Percentiles rank a stretch among this genome's conserved stretches.
Conservation (phyloP, 30 jellyfish, hydroid and myxozoan species). For the Cassiopea andromeda region DNA sequence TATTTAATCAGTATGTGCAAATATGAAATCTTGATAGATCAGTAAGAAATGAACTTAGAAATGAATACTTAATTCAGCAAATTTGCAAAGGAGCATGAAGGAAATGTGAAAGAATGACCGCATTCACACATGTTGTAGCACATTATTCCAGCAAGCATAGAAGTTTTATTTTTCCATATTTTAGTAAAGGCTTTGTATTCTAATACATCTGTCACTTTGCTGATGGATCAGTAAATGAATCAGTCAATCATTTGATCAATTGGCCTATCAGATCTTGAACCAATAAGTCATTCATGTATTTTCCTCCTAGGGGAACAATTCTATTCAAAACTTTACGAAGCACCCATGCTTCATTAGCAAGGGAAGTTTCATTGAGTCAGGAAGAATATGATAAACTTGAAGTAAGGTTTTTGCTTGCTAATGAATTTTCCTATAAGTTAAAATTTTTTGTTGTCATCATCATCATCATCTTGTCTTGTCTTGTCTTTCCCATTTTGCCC, state of each 20-base stretch:
- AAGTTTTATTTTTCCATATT: not conserved
- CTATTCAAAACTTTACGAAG: conserved; percentile 71
- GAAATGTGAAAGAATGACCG: too few relatives aligned
- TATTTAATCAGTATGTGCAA: too few relatives aligned
- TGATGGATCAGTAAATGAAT: not conserved
- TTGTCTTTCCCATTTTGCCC: too few relatives aligned
- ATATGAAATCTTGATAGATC: too few relatives aligned
- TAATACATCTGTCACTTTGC: too few relatives aligned
- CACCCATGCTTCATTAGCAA: conserved; percentile 57
- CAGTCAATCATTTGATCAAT: not conserved
- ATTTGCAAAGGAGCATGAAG: too few relatives aligned
- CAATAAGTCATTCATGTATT: not conserved
- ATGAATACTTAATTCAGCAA: too few relatives aligned
- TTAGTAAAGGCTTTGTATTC: not conserved
- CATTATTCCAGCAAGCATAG: not conserved
- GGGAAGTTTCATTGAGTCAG: conserved; percentile 56
- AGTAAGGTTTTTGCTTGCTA: conserved; percentile 18
- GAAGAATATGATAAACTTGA: conserved; percentile 63
- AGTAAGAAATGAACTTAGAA: too few relatives aligned
- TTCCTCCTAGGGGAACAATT: conserved; percentile 64
- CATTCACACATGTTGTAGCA: too few relatives aligned
- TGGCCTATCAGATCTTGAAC: not conserved
- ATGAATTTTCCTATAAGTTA: not conserved
- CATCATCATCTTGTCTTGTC: too few relatives aligned
- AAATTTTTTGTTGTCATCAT: not conserved